Conservation (phyloP, 2,113 vertebrate genomes). For the Actinemys pallida region DNA sequence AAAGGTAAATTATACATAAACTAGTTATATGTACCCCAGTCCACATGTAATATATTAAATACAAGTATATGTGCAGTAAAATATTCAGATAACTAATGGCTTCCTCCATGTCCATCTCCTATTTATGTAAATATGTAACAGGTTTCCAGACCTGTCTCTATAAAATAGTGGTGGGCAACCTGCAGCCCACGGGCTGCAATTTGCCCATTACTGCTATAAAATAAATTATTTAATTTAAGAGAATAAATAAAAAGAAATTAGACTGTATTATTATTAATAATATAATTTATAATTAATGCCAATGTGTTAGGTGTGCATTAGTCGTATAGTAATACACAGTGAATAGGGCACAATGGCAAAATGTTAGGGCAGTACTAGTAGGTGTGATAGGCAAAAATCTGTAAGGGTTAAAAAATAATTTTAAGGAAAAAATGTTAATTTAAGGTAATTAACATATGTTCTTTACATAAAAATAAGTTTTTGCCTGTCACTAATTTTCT, state of each 20-base stretch:
- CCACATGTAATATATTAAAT: background rate
- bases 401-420: background rate
- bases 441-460: background rate
- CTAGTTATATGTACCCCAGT: background rate
- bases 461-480: background rate
- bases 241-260: background rate
- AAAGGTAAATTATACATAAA: background rate
- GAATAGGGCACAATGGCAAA: background rate
- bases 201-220: background rate
- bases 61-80: background rate
- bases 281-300: background rate
- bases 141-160: background rate
- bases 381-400: conserved; percentile 8
- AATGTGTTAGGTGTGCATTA: background rate
- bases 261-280: background rate
- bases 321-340: background rate
- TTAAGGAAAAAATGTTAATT: background rate
- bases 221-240: conserved; percentile 26
- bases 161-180: background rate
- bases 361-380: background rate
- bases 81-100: background rate
- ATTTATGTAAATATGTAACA: background rate
- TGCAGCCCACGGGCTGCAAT: too few relatives aligned
- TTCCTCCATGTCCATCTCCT: background rate
- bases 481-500: background rate